Percentiles rank a stretch among this genome's conserved stretches.
Conservation (phyloP, 2,113 vertebrate species). For the Mixornis gularis region DNA sequence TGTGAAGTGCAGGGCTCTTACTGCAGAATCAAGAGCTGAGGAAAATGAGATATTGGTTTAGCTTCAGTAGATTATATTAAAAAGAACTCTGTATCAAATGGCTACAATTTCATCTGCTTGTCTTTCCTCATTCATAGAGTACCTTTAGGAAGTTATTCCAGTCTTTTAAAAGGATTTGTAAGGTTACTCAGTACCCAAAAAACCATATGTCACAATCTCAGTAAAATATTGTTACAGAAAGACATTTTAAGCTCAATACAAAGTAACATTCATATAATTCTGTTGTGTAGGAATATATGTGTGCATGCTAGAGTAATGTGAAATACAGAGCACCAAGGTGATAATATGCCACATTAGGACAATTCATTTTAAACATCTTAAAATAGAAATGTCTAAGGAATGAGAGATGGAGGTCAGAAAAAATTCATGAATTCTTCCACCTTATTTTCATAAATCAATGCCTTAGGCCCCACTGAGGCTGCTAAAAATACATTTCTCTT, state of each 20-base stretch:
- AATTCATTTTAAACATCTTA: slow-evolving; percentile 73
- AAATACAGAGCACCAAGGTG: slow-evolving; percentile 61
- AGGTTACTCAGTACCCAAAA: neutral
- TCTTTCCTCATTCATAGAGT: slow-evolving; percentile 7
- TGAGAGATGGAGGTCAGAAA: slow-evolving; percentile 73
- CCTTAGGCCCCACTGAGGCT: slow-evolving; percentile 62
- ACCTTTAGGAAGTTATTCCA: neutral
- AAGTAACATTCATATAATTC: slow-evolving; percentile 11
- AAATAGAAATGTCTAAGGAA: slow-evolving; percentile 73
- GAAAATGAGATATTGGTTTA: slow-evolving; percentile 11
- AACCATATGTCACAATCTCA: neutral
- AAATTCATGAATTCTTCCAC: slow-evolving; percentile 73
- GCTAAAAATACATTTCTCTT: slow-evolving; percentile 78
- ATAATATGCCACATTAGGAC: slow-evolving; percentile 69
- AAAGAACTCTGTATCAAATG: neutral
- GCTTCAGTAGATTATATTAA: neutral
- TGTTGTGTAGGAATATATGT: neutral
- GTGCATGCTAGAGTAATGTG: neutral
- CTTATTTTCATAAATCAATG: slow-evolving; percentile 79
- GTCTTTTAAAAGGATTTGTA: slow-evolving; percentile 5
- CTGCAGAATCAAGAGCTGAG: slow-evolving; percentile 8
- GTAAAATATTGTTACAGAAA: slow-evolving; percentile 27
- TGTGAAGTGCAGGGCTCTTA: slow-evolving; percentile 2
- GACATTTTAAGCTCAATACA: neutral
- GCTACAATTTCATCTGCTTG: slow-evolving; percentile 2